phyloP scores from a whole-genome alignment of 2,113 vertebrate genomes.

The Hemibagrus wyckioides region DNA sequence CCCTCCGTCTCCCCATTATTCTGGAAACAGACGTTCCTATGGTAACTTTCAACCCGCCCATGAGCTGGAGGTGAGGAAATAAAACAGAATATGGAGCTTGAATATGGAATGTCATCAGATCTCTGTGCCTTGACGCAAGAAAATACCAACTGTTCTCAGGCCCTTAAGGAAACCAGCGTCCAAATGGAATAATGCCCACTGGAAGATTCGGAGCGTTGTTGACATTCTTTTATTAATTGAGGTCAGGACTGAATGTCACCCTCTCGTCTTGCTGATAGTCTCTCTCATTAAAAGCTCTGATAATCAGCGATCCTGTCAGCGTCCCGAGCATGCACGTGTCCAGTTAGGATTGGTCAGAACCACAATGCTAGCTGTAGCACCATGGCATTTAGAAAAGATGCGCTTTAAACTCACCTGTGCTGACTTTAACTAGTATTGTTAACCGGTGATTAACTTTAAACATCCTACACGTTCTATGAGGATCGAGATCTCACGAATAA shows the following conservation, averaged over 20 bases:
- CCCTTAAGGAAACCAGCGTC: conserved; percentile 29
- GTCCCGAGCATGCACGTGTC: neutral
- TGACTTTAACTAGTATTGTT: neutral
- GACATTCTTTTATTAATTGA: conserved; percentile 49
- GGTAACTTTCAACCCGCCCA: conserved; percentile 47
- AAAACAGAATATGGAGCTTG: neutral
- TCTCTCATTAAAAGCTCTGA: conserved; percentile 17
- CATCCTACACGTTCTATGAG: no score
- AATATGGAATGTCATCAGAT: conserved; percentile 37
- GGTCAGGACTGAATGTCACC: conserved; percentile 37
- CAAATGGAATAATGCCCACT: conserved; percentile 22
- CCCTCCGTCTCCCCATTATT: neutral
- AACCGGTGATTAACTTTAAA: no score
- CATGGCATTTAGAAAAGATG: neutral
- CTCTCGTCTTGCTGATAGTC: conserved; percentile 27
- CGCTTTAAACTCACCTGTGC: no score
- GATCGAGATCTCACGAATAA: no score
- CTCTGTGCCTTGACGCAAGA: conserved; percentile 2
- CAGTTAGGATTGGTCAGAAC: neutral
- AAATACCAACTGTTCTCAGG: conserved; percentile 46
- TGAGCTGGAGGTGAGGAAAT: conserved; percentile 1
- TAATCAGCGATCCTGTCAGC: conserved; percentile 8
- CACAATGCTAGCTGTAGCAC: neutral
- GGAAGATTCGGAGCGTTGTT: conserved; percentile 21
- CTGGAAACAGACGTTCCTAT: conserved; percentile 53